Conservation (phyloP, 92 coral and sea anemone species). For the Heteractis magnifica region DNA sequence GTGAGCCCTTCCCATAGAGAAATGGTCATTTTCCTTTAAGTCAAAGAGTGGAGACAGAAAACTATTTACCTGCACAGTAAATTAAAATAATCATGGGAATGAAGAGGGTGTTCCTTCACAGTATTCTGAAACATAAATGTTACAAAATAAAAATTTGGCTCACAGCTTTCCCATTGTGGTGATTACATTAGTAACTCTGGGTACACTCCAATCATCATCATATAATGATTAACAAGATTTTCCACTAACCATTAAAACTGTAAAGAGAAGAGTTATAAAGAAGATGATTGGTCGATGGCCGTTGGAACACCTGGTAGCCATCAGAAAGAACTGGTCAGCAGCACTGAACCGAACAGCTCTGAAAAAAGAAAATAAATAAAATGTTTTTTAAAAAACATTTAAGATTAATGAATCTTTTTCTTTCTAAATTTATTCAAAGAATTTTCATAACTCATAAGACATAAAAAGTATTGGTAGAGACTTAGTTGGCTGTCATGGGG, state of each 20-base stretch:
- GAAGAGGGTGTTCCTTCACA: conserved; percentile 91
- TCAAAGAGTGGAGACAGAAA: not conserved
- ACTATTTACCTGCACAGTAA: conserved; percentile 74
- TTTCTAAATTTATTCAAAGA: too few relatives aligned
- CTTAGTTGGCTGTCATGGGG: not conserved
- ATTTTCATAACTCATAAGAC: too few relatives aligned
- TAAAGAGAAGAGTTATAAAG: conserved; percentile 89
- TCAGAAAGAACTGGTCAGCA: conserved; percentile 94
- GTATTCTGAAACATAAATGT: conserved; percentile 62
- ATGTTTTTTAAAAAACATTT: too few relatives aligned
- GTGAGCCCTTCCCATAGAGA: too few relatives aligned
- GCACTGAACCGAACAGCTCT: conserved; percentile 88
- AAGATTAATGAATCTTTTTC: too few relatives aligned
- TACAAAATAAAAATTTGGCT: not conserved
- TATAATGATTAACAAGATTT: not conserved
- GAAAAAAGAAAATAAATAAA: not conserved
- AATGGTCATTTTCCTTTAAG: too few relatives aligned
- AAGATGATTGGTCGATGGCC: conserved; percentile 93
- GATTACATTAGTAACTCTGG: too few relatives aligned
- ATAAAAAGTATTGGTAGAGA: not conserved
- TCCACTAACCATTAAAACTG: conserved; percentile 86
- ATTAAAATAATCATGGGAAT: conserved; percentile 88
- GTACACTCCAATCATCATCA: too few relatives aligned
- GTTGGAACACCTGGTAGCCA: conserved; percentile 94
- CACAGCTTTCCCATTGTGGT: too few relatives aligned